A percentile compares a stretch with the other conserved stretches of the same genome.
Conservation (phyloP, 2,113 vertebrate genomes). For the Eonycteris spelaea region DNA sequence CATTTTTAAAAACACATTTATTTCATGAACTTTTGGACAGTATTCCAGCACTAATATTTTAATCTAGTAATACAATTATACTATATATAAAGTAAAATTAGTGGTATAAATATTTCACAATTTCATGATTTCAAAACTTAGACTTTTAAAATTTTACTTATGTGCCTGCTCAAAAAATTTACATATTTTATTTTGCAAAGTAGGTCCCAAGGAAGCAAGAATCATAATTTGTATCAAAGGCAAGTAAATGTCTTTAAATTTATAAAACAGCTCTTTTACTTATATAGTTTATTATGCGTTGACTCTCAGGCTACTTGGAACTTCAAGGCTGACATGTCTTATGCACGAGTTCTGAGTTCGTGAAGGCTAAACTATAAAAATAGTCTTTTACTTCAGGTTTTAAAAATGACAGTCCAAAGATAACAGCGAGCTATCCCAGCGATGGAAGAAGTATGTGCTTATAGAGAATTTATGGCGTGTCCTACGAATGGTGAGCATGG, state of each 20-base stretch:
- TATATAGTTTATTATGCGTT: slow-evolving; percentile 18
- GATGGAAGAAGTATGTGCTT: slow-evolving; percentile 16
- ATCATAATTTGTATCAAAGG: slow-evolving; percentile 31
- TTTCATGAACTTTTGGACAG: background rate
- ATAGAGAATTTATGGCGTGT: slow-evolving; percentile 44
- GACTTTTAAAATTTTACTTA: background rate
- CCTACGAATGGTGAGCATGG: background rate
- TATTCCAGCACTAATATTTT: background rate
- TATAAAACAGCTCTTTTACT: slow-evolving; percentile 39
- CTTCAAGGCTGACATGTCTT: slow-evolving; percentile 39
- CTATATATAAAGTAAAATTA: background rate
- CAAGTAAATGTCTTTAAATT: slow-evolving; percentile 29
- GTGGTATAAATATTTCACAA: background rate
- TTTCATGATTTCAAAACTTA: background rate
- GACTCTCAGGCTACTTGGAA: slow-evolving; percentile 30
- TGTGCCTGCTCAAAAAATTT: background rate
- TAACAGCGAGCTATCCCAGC: slow-evolving; percentile 35
- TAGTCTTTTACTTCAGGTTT: slow-evolving; percentile 53
- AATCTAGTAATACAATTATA: background rate
- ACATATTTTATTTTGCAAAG: background rate
- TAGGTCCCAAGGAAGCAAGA: background rate
- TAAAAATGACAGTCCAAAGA: slow-evolving; percentile 62
- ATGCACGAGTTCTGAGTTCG: slow-evolving; percentile 20
- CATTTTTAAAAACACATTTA: background rate
- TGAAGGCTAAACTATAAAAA: slow-evolving; percentile 61